phyloP scores from a whole-genome alignment of 2,797 vertebrate species.

The Scolopax rusticola region DNA sequence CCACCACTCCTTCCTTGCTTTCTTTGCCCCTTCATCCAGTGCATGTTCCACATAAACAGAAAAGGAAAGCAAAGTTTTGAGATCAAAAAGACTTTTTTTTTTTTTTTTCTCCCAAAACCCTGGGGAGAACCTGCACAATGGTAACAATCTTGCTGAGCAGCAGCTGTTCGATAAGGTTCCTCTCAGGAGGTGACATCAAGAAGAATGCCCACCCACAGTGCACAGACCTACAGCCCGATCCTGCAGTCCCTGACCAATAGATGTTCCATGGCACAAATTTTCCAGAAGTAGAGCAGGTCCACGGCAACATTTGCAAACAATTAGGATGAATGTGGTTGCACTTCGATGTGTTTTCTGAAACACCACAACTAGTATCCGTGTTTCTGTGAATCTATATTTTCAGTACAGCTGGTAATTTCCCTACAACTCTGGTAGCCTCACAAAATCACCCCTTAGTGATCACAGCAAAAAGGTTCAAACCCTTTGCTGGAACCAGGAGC shows the following conservation, averaged over 20 bases:
- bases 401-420: neutral
- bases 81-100: neutral
- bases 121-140: neutral
- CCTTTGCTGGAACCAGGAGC: neutral
- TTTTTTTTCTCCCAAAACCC: neutral
- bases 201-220: neutral
- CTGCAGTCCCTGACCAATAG: neutral
- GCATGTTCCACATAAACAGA: accelerated
- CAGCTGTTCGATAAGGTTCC: neutral
- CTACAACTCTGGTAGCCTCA: neutral
- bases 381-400: neutral
- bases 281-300: neutral
- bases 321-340: neutral
- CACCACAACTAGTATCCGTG: neutral
- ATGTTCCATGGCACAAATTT: neutral
- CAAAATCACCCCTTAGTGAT: neutral
- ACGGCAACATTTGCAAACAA: neutral
- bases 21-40: neutral
- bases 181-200: neutral
- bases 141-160: neutral
- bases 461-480: neutral
- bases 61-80: neutral
- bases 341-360: neutral
- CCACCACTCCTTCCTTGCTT: neutral
- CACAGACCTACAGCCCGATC: neutral